A percentile compares a stretch with the other conserved stretches of the same genome.
These are phyloP conservation scores for Brachylomia viminalis DNA, from an alignment of 2,888 invertebrate genomes.

Conservation along the genomic window DNA sequence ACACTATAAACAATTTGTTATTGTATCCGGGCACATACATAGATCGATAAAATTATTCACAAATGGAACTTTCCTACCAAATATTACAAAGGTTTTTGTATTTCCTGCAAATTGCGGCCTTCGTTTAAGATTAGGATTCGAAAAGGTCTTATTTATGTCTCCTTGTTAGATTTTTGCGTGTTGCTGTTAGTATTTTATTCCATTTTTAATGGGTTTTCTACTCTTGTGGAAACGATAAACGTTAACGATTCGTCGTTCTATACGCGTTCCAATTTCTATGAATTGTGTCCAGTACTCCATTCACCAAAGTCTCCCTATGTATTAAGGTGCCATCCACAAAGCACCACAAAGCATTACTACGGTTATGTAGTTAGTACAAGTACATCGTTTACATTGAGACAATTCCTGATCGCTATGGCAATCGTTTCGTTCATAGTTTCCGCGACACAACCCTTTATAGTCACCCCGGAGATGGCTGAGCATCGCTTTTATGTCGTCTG, in stretches of 20 bases:
- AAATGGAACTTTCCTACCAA: constrained; percentile 41
- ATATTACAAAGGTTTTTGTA: constrained; percentile 49
- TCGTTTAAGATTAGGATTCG: constrained; percentile 51
- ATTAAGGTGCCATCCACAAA: not conserved
- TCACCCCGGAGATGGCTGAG: constrained; percentile 71
- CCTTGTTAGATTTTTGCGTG: constrained; percentile 36
- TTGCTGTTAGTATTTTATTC: constrained; percentile 30
- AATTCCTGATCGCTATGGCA: constrained; percentile 33
- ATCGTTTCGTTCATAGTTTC: constrained; percentile 76
- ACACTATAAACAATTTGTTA: constrained; percentile 72
- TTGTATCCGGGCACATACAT: constrained; percentile 54
- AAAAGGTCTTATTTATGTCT: constrained; percentile 53
- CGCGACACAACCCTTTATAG: constrained; percentile 84
- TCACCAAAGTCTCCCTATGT: not conserved
- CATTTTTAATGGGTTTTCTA: constrained; percentile 43
- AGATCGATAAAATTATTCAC: constrained; percentile 63
- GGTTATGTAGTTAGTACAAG: constrained; percentile 18
- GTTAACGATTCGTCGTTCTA: constrained; percentile 8
- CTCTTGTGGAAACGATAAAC: constrained; percentile 28
- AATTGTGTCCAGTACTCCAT: not conserved
- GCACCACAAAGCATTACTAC: not conserved
- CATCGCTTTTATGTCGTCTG: constrained; percentile 69
- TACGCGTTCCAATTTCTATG: not conserved
- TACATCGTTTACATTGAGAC: constrained; percentile 43
- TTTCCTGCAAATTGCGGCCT: constrained; percentile 49